Conservation (phyloP, 2,797 vertebrate species). For the Eulemur rubriventer region DNA sequence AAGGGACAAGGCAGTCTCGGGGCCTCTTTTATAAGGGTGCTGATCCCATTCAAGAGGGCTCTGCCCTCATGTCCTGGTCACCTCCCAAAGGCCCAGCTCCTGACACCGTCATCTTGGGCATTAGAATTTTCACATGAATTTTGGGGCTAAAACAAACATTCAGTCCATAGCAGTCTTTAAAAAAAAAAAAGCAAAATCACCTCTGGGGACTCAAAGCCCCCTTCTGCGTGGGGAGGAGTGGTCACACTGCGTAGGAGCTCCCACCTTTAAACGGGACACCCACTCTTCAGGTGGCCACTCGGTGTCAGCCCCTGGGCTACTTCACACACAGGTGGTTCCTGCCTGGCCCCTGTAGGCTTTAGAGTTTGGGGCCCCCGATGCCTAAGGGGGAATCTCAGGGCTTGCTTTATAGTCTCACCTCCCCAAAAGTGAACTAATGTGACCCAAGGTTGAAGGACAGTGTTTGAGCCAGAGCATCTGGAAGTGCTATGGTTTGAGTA, state of each 20-base stretch:
- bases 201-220: not conserved
- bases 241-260: not conserved
- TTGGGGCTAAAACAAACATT: not conserved
- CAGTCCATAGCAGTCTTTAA: not conserved
- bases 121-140: not conserved
- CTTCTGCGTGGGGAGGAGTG: not conserved
- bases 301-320: not conserved
- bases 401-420: not conserved
- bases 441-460: not conserved
- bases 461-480: not conserved
- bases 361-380: not conserved
- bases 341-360: not conserved
- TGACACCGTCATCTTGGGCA: not conserved
- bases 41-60: not conserved
- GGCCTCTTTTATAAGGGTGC: not conserved
- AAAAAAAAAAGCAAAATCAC: not conserved
- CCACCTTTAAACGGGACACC: not conserved
- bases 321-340: not conserved
- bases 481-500: not conserved
- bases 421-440: not conserved
- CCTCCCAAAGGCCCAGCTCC: not conserved
- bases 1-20: not conserved
- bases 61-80: not conserved
- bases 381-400: not conserved
- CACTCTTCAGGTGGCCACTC: not conserved